Base-by-base conservation (phyloP, 2,797 vertebrate species). In the Geotria australis region DNA sequence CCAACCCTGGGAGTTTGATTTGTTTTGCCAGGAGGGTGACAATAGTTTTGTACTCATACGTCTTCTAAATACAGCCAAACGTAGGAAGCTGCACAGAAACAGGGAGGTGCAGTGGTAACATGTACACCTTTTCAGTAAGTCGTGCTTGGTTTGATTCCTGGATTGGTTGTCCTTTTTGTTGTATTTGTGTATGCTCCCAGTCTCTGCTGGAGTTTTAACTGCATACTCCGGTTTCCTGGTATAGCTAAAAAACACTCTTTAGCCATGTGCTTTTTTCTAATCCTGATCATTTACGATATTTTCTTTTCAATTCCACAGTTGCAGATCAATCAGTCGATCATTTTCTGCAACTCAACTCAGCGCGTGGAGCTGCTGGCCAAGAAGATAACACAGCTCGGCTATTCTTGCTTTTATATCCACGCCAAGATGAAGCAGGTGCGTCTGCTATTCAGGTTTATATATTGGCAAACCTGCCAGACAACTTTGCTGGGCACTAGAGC, bases 331-430 rank as follows among this genome's bases (percentile, higher is more conserved):
- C 91, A 98, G 71, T 98, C 89, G 1, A 98, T 98, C 68, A 96
- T 98, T 73, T 98, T 98, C 76, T 98, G 91, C 74, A 98, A 98
- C 77, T 96, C 89, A 56, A 91, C 91, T 69, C 89, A 98, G 72
- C 75, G 89, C 68, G 91, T 98, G 60, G 91, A 98, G 73, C 78
- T 98, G 58, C 75, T 96, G 69, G 91, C 91, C 68, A 98, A 98
- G 82, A 98, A 98, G 77, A 98, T 98, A 64, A 93, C 91, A 63
- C 91, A 98, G 70, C 76, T 98, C 71, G 91, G 91, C 60, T 98
- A 98, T 74, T 98, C 91, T 60, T 98, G 91, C 76, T 98, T 98
- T 76, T 98, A 98, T 73, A 98, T 98, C 71, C 91, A 98, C 65
- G 91, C 89, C 72, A 98, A 98, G 76, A 98, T 98, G 91, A 80